A percentile compares a stretch with the other conserved stretches of the same genome.
phyloP scores from a whole-genome alignment of 2,113 vertebrate genomes.

The Ascaphus truei region DNA sequence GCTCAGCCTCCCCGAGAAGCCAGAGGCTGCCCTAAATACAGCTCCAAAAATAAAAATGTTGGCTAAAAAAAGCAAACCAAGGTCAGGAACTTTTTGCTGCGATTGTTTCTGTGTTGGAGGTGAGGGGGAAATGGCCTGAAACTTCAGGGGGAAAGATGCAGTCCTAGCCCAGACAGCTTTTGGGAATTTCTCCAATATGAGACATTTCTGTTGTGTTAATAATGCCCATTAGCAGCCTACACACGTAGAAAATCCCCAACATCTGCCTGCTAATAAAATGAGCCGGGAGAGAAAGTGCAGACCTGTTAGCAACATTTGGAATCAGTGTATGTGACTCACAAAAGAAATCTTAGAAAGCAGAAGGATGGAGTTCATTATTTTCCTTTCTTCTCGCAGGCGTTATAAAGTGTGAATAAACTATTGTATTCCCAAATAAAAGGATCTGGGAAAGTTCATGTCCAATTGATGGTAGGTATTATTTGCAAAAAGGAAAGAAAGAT shows the following conservation, averaged over 20 bases:
- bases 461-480: slow-evolving; percentile 33
- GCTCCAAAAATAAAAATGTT: not conserved
- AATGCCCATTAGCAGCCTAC: slow-evolving; percentile 61
- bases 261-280: slow-evolving; percentile 48
- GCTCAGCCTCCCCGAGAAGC: not conserved
- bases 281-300: slow-evolving; percentile 40
- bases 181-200: slow-evolving; percentile 55
- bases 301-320: slow-evolving; percentile 38
- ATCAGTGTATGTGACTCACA: slow-evolving; percentile 28
- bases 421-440: slow-evolving; percentile 28
- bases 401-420: slow-evolving; percentile 36
- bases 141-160: not conserved
- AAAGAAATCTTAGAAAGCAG: slow-evolving; percentile 20
- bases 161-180: not conserved
- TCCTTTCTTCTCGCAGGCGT: slow-evolving; percentile 15
- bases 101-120: not conserved
- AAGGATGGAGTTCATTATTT: slow-evolving; percentile 21
- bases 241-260: slow-evolving; percentile 65
- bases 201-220: slow-evolving; percentile 54
- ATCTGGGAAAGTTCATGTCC: slow-evolving; percentile 26
- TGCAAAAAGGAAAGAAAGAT: slow-evolving; percentile 15
- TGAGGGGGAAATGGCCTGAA: not conserved
- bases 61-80: not conserved
- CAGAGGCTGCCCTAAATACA: not conserved
- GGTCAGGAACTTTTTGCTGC: not conserved